Base-by-base conservation (phyloP, 2,797 vertebrate genomes). In the Enteromius mattozi region DNA sequence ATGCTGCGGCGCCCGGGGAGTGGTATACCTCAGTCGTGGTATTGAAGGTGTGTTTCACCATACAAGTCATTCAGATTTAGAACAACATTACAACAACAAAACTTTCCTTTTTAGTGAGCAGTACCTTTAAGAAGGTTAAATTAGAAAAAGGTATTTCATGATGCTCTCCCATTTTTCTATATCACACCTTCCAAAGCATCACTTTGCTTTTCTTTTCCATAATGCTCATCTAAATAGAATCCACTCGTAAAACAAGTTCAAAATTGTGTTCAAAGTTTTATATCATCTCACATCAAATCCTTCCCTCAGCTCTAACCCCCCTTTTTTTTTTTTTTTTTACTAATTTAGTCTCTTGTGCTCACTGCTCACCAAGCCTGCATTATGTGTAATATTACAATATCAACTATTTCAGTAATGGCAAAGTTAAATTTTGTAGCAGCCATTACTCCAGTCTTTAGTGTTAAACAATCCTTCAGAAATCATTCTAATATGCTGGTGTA, bases 131-230 rank as follows among this genome's bases (percentile, higher is more conserved):
- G 35, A n/a, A 63, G 4, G 76, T 30, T 78, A 63, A 17, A 27
- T 45, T 63, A 45, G 4, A 61, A 4, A 61, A 59, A 21, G 51
- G 51, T 54, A 21, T 21, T 54, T 54, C 6, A 54, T n/a, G 19
- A n/a, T 54, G 7, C 51, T 9, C 19, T 54, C 1, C 19, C 19
- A 82, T 65, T 89, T 90, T 87, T 89, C 91, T 88, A 91, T 92
- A 84, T 90, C 19, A 54, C 88, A 74, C 88, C 90, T 93, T 92
- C 91, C 80, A 91, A 90, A 84, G 88, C 86, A 87, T 90, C 88
- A 92, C 92, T 91, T 93, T 72, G 86, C 86, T 71, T 79, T 86
- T 84, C 82, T 80, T 91, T 87, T 87, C 90, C 85, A 89, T 80
- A 87, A 70, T 8, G 51, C 6, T n/a, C 10, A 24, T 59, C 51